phyloP scores from a whole-genome alignment of 2,797 vertebrate genomes.

The Dallia pectoralis region DNA sequence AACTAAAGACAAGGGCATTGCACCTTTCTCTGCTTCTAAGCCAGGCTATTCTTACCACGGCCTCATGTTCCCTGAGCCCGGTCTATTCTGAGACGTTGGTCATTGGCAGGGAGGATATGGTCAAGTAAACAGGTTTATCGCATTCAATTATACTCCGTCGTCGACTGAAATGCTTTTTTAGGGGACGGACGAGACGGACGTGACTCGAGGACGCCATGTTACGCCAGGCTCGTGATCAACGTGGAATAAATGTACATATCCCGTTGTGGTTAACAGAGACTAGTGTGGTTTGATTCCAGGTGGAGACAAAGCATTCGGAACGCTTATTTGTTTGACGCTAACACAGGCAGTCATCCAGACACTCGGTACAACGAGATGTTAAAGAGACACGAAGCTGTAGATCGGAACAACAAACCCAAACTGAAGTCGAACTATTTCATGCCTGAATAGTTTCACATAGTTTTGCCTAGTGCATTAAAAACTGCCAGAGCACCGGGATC shows the following conservation, averaged over 20 bases:
- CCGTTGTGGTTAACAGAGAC: background rate
- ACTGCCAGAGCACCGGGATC: background rate
- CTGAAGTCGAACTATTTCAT: background rate
- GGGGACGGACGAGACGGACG: conserved; percentile 16
- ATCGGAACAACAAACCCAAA: background rate
- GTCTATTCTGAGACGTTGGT: conserved; percentile 57
- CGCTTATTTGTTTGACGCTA: background rate
- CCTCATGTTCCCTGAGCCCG: conserved; percentile 46
- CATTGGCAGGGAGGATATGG: conserved; percentile 55
- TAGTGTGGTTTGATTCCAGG: conserved; percentile 8
- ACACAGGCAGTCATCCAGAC: background rate
- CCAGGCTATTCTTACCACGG: conserved; percentile 67
- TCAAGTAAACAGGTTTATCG: conserved; percentile 57
- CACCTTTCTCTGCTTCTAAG: conserved; percentile 65
- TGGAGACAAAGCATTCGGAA: conserved; percentile 15
- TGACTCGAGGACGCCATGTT: background rate
- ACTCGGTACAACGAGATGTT: too few relatives aligned
- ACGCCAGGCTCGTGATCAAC: conserved; percentile 24
- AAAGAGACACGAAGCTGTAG: background rate
- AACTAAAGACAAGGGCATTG: conserved; percentile 57
- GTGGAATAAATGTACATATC: conserved; percentile 23
- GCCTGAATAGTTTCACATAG: background rate
- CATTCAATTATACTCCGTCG: conserved; percentile 22
- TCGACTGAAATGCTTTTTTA: conserved; percentile 29
- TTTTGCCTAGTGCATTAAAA: background rate